Conservation (phyloP, 2,888 invertebrate genomes). For the Chironomus tentans region DNA sequence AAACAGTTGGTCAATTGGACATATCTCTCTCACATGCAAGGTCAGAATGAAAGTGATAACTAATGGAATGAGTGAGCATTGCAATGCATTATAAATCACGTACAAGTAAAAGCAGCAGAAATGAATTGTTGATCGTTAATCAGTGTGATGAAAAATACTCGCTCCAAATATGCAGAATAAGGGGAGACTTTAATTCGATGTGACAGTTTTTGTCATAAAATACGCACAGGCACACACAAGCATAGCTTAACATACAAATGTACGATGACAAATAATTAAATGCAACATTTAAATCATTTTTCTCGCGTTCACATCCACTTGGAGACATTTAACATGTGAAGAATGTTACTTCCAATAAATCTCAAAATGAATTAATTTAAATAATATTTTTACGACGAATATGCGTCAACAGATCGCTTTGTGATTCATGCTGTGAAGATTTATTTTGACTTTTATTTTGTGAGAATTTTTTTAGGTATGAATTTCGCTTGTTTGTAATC, state of each 20-base stretch:
- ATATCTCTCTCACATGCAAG: neutral
- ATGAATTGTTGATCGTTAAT: neutral
- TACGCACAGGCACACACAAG: neutral
- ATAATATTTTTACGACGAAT: neutral
- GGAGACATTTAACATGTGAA: neutral
- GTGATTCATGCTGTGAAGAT: no score
- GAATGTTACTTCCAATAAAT: neutral
- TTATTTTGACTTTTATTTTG: no score
- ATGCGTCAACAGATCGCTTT: neutral
- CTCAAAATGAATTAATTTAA: neutral
- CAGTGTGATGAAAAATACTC: neutral
- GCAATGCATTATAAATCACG: neutral
- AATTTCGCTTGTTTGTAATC: no score
- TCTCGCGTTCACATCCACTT: neutral
- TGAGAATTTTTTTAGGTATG: no score
- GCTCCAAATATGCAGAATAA: neutral
- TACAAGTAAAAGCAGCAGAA: neutral
- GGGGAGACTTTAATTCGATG: neutral
- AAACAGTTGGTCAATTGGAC: neutral
- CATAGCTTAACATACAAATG: neutral
- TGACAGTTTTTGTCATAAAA: neutral
- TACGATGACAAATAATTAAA: conserved; percentile 12
- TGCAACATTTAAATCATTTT: conserved; percentile 14
- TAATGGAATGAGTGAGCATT: neutral
- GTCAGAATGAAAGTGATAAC: neutral